phyloP scores from a whole-genome alignment of 2,797 vertebrate species.

The Enteromius mattozi region DNA sequence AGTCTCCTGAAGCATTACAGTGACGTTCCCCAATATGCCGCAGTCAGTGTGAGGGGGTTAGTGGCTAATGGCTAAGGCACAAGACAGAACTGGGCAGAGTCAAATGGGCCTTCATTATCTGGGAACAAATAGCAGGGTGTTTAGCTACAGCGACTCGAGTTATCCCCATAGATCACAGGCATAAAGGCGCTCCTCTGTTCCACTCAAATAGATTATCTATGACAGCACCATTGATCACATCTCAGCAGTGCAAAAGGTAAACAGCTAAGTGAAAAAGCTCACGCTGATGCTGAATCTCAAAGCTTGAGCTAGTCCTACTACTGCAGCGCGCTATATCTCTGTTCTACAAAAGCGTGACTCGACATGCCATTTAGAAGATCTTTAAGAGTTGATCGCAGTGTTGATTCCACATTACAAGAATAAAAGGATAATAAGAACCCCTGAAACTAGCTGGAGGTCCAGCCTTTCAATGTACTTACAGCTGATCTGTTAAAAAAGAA shows the following conservation, averaged over 20 bases:
- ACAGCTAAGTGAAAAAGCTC: slow-evolving; percentile 64
- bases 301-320: slow-evolving; percentile 72
- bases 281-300: slow-evolving; percentile 65
- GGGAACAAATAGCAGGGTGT: slow-evolving; percentile 75
- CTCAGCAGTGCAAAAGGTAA: slow-evolving; percentile 64
- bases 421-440: slow-evolving; percentile 76
- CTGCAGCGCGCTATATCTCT: slow-evolving; percentile 62
- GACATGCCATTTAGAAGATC: slow-evolving; percentile 69
- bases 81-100: slow-evolving; percentile 66
- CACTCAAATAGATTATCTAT: slow-evolving; percentile 71
- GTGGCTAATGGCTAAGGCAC: slow-evolving; percentile 64
- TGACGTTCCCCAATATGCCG: background rate
- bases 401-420: slow-evolving; percentile 72
- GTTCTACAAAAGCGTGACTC: slow-evolving; percentile 72
- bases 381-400: slow-evolving; percentile 72
- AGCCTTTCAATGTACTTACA: slow-evolving; percentile 56
- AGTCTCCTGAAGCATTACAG: slow-evolving; percentile 25
- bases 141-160: slow-evolving; percentile 70
- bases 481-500: slow-evolving; percentile 54
- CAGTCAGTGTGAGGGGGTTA: background rate
- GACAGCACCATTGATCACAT: slow-evolving; percentile 75
- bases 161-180: slow-evolving; percentile 69
- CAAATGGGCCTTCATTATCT: slow-evolving; percentile 75
- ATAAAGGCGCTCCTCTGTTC: slow-evolving; percentile 68
- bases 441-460: slow-evolving; percentile 63